A percentile compares a stretch with the other conserved stretches of the same genome.
These are phyloP conservation scores for Microctonus hyperodae DNA, from an alignment of 2,888 invertebrate genomes.

Conservation along the genomic window DNA sequence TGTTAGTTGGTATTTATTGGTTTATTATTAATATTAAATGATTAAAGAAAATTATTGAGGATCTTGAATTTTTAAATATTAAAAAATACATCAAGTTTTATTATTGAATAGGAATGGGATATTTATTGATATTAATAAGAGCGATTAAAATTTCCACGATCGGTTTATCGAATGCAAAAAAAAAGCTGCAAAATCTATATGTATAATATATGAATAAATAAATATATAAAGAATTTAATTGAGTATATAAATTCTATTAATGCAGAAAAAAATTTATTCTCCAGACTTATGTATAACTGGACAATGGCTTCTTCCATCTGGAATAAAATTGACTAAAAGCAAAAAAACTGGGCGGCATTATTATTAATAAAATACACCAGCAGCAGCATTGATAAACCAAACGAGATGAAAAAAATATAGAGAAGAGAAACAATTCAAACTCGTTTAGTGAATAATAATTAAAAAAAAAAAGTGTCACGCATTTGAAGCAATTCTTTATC, in stretches of 20 bases:
- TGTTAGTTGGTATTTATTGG: slow-evolving; percentile 34
- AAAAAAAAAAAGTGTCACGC: slow-evolving; percentile 19
- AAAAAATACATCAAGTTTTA: no score
- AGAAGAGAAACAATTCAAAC: slow-evolving; percentile 7
- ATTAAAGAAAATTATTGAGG: not conserved
- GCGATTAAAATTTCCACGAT: slow-evolving; percentile 27
- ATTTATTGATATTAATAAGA: slow-evolving; percentile 12
- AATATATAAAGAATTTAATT: not conserved
- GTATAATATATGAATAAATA: not conserved
- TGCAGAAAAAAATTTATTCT: not conserved
- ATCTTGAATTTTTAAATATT: no score
- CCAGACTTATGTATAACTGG: not conserved
- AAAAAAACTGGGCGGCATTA: not conserved
- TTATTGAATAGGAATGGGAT: not conserved
- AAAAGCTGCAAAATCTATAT: not conserved
- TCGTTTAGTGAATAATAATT: slow-evolving; percentile 8
- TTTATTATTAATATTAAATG: slow-evolving; percentile 11
- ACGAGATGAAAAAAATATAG: slow-evolving; percentile 32
- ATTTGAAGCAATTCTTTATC: slow-evolving; percentile 23
- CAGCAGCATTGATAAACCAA: slow-evolving; percentile 34
- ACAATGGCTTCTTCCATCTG: not conserved
- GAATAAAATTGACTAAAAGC: not conserved
- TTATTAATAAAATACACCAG: not conserved
- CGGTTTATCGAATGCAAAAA: slow-evolving; percentile 31
- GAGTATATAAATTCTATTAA: not conserved